Conservation (phyloP, 1,140 invertebrate species). For the Drosophila repleta region DNA sequence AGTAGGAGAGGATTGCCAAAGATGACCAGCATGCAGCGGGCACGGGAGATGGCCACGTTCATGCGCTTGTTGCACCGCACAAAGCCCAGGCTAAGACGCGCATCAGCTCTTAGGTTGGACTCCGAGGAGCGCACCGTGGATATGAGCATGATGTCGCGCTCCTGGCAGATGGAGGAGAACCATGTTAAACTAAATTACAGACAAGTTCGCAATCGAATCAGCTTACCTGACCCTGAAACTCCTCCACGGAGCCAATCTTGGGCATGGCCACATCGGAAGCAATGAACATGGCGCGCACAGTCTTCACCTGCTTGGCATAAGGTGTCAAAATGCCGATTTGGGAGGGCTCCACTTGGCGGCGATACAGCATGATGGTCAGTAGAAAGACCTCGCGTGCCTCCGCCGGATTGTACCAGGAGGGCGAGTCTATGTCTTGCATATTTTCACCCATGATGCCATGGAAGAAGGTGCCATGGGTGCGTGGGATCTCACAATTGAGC, state of each 20-base stretch:
- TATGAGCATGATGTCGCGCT: conserved; percentile 93
- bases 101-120: conserved; percentile 85
- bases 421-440: conserved; percentile 89
- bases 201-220: background rate
- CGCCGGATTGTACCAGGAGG: conserved; percentile 95
- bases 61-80: conserved; percentile 90
- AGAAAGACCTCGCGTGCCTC: conserved; percentile 89
- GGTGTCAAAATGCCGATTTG: conserved; percentile 97
- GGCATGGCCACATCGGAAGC: conserved; percentile 88
- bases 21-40: conserved; percentile 90
- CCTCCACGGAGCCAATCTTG: conserved; percentile 97
- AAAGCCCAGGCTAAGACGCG: conserved; percentile 89
- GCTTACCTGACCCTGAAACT: conserved; percentile 92
- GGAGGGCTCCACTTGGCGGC: conserved; percentile 86
- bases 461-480: conserved; percentile 90
- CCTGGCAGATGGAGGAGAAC: conserved; percentile 85
- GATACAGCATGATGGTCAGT: conserved; percentile 87
- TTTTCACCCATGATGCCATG: conserved; percentile 92
- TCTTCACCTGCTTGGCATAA: conserved; percentile 93
- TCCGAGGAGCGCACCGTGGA: conserved; percentile 91
- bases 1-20: conserved; percentile 93
- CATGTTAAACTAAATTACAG: background rate
- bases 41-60: conserved; percentile 94
- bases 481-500: conserved; percentile 45
- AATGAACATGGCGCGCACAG: conserved; percentile 62